phyloP scores from a whole-genome alignment of 2,797 vertebrate genomes.

The Melanotaenia parkinsoni region DNA sequence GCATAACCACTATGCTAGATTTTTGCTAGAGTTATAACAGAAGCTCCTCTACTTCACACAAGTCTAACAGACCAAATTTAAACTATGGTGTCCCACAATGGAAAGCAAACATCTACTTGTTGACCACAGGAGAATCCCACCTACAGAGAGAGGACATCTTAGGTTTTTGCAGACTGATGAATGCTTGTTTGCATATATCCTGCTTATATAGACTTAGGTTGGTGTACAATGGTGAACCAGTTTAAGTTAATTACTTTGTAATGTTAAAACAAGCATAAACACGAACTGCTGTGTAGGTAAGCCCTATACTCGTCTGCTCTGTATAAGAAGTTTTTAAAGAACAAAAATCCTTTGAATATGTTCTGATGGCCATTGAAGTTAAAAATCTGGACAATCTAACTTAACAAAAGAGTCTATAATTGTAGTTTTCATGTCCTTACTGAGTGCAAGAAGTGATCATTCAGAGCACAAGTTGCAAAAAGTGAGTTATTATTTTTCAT shows the following conservation, averaged over 20 bases:
- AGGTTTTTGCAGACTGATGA: constrained; percentile 13
- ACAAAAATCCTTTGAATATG: background rate
- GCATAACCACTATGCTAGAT: constrained; percentile 41
- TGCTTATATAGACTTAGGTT: constrained; percentile 14
- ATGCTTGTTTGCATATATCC: constrained; percentile 6
- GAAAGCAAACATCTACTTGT: constrained; percentile 62
- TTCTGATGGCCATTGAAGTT: background rate
- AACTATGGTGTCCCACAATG: constrained; percentile 70
- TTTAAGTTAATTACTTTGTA: background rate
- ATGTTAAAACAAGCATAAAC: background rate
- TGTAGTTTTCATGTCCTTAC: background rate
- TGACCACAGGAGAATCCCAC: constrained; percentile 60
- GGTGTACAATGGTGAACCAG: too few species aligned
- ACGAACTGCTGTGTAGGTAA: background rate
- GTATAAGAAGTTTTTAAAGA: background rate
- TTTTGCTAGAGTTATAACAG: constrained; percentile 62
- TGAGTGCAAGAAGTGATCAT: background rate
- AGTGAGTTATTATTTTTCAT: background rate
- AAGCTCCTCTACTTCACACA: constrained; percentile 60
- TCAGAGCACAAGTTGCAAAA: background rate
- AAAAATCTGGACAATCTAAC: background rate
- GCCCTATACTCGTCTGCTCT: too few species aligned
- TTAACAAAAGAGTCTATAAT: background rate
- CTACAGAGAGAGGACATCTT: constrained; percentile 25
- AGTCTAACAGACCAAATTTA: constrained; percentile 65